Evolutionary conservation across 2,113 vertebrate species (phyloP).

Genomic region (Axis porcinus): DNA sequence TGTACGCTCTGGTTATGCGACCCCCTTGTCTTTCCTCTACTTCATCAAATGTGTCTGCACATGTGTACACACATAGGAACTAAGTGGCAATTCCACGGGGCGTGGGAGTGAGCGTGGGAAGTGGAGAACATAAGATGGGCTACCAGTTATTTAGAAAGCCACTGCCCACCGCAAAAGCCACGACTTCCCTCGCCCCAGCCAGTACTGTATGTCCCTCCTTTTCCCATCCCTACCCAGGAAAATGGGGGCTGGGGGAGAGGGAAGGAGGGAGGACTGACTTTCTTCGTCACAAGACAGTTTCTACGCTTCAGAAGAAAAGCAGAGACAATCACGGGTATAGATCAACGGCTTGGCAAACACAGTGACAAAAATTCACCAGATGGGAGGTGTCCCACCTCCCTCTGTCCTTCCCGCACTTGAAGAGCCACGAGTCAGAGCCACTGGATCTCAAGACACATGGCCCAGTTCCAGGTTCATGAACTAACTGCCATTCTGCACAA

Average conservation of each 20-base stretch:
- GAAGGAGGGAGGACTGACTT: background rate
- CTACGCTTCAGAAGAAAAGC: constrained; percentile 19
- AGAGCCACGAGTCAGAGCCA: background rate
- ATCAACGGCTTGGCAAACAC: background rate
- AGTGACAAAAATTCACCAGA: background rate
- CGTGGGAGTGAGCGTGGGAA: background rate
- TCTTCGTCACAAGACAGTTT: constrained; percentile 34
- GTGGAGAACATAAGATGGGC: background rate
- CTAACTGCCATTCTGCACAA: background rate
- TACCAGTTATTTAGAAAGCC: background rate
- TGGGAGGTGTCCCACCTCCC: background rate
- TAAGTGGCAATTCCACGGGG: background rate
- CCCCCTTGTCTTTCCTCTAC: background rate
- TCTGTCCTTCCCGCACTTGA: background rate
- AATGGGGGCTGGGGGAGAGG: accelerated
- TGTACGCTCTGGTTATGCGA: background rate
- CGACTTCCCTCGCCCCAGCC: background rate
- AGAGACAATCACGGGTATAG: background rate
- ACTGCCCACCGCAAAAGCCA: background rate
- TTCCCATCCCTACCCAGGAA: background rate
- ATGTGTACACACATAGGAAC: background rate
- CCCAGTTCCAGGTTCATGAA: background rate
- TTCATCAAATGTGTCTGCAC: background rate
- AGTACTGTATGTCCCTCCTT: background rate
- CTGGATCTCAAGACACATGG: background rate